These are phyloP conservation scores for Hippoglossus stenolepis DNA, from an alignment of 2,113 vertebrate species.

Conservation along the genomic window DNA sequence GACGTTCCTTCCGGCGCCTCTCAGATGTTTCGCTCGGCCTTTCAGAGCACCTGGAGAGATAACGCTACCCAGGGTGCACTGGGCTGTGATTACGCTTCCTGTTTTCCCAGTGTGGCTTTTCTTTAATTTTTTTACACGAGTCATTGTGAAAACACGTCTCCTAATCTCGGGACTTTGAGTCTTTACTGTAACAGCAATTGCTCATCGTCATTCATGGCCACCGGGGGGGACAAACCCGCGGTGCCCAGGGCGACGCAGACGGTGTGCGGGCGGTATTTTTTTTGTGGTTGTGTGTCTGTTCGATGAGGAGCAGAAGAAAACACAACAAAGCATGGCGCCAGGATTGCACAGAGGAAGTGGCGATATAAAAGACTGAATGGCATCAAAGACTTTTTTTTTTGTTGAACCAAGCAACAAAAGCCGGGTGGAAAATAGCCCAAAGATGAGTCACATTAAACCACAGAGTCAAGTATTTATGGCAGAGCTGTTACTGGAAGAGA, in stretches of 20 bases:
- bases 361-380: constrained; percentile 81
- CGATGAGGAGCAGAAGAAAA: constrained; percentile 60
- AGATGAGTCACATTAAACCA: constrained; percentile 75
- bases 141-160: constrained; percentile 54
- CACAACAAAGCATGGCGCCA: constrained; percentile 77
- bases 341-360: constrained; percentile 79
- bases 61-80: constrained; percentile 59
- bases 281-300: constrained; percentile 62
- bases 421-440: constrained; percentile 61
- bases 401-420: constrained; percentile 75
- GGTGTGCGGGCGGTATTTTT: constrained; percentile 13
- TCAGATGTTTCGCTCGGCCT: constrained; percentile 53
- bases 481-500: constrained; percentile 25
- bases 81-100: constrained; percentile 63
- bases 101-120: constrained; percentile 48
- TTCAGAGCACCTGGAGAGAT: constrained; percentile 73
- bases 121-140: constrained; percentile 52
- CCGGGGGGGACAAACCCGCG: constrained; percentile 44
- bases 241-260: constrained; percentile 10
- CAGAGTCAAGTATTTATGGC: constrained; percentile 45
- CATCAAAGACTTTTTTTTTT: constrained; percentile 80
- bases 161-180: constrained; percentile 36
- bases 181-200: constrained; percentile 58
- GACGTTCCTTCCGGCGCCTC: constrained; percentile 52
- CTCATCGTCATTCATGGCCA: constrained; percentile 50